These are phyloP conservation scores for Dermolepida albohirtum DNA, from an alignment of 2,888 invertebrate species.

Conservation along the genomic window DNA sequence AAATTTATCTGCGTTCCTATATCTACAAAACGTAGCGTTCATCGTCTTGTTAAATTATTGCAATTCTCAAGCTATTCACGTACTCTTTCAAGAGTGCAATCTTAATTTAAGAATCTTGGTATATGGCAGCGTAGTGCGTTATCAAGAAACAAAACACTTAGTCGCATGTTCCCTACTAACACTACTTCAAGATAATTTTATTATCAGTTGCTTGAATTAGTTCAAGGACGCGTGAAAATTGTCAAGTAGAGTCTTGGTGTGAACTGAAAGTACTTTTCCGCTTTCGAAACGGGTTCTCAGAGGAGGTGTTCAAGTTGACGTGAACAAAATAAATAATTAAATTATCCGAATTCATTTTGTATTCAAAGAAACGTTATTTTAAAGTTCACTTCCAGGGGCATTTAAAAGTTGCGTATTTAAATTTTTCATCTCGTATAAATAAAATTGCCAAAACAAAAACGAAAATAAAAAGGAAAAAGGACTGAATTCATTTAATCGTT, in stretches of 20 bases:
- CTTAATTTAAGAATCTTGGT: conserved; percentile 22
- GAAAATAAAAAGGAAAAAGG: not conserved
- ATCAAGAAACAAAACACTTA: conserved; percentile 28
- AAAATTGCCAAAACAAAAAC: conserved; percentile 6
- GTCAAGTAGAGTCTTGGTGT: conserved; percentile 14
- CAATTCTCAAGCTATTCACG: conserved; percentile 18
- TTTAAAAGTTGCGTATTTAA: conserved; percentile 4
- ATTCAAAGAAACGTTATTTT: conserved; percentile 7
- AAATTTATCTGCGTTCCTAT: no score
- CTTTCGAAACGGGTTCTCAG: conserved; percentile 10
- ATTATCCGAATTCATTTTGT: conserved; percentile 6
- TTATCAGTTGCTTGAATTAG: conserved; percentile 36
- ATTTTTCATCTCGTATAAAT: conserved; percentile 2
- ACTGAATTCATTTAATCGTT: conserved; percentile 10
- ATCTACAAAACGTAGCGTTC: no score
- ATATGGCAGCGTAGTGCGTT: not conserved
- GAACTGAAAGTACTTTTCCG: conserved; percentile 14
- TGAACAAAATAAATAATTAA: conserved; percentile 31
- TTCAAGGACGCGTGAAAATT: conserved; percentile 11
- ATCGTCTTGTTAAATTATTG: conserved; percentile 7
- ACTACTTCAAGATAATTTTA: conserved; percentile 21
- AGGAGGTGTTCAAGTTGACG: not conserved
- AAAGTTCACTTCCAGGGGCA: not conserved
- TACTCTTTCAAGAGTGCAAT: conserved; percentile 20
- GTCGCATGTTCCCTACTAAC: not conserved